These are phyloP conservation scores for Tursiops truncatus DNA, from an alignment of 2,113 vertebrate genomes.

Conservation along the genomic window DNA sequence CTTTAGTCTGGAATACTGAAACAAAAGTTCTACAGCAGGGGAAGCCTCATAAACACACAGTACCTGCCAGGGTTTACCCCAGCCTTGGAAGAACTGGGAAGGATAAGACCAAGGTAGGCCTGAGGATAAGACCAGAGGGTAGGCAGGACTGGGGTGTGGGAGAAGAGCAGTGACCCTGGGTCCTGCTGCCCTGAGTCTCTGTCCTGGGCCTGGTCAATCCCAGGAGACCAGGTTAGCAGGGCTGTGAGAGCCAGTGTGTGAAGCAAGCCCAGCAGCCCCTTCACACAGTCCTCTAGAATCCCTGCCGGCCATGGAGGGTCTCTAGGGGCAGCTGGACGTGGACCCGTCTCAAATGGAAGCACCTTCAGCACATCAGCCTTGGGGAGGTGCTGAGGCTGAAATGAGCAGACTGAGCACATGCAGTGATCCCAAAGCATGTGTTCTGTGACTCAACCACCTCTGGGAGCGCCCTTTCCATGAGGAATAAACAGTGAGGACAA, in stretches of 20 bases:
- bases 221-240: background rate
- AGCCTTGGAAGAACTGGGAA: background rate
- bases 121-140: no score
- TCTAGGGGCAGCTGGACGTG: no score
- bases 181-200: background rate
- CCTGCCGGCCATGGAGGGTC: no score
- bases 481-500: no score
- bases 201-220: background rate
- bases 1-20: no score
- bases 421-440: no score
- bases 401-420: background rate
- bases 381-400: background rate
- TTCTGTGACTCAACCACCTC: no score
- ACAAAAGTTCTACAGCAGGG: no score
- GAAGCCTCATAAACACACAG: no score
- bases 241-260: background rate
- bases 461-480: fast-evolving
- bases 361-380: background rate
- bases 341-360: no score
- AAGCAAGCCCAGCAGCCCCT: background rate
- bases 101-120: background rate
- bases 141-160: no score
- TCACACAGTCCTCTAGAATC: background rate
- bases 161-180: background rate
- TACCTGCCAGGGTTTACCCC: background rate